These are phyloP conservation scores for Orthosia cruda DNA, from an alignment of 2,888 invertebrate genomes.

Conservation along the genomic window DNA sequence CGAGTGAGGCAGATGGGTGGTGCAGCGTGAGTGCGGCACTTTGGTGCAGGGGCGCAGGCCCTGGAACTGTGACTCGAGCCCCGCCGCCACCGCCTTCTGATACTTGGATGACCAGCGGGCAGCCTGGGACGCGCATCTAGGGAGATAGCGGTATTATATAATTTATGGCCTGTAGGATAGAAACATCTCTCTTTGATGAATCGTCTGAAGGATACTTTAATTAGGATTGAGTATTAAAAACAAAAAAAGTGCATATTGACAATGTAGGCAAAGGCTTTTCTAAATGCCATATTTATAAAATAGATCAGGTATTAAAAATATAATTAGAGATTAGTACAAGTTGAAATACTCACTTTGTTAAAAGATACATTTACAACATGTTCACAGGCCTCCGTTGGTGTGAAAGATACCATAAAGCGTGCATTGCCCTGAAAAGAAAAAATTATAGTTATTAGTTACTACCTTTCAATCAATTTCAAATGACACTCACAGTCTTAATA, in stretches of 20 bases:
- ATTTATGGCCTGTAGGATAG: not conserved
- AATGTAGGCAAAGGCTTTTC: too few species aligned
- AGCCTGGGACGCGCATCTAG: conserved; percentile 95
- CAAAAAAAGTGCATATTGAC: too few species aligned
- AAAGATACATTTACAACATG: conserved; percentile 99
- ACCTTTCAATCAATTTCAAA: not conserved
- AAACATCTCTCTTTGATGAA: too few species aligned
- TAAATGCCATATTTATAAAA: too few species aligned
- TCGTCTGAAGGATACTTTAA: too few species aligned
- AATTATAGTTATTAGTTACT: too few species aligned
- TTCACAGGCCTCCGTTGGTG: conserved; percentile 98
- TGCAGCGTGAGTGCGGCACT: conserved; percentile 94
- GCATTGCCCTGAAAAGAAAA: conserved; percentile 88
- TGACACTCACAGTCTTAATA: not conserved
- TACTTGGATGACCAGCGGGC: conserved; percentile 97
- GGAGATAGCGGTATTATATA: not conserved
- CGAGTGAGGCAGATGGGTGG: conserved; percentile 97
- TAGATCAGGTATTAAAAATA: too few species aligned
- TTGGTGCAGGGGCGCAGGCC: conserved; percentile 94
- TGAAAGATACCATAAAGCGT: conserved; percentile 98
- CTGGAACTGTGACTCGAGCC: conserved; percentile 94
- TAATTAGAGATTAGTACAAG: not conserved
- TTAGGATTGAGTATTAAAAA: too few species aligned
- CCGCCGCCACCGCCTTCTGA: conserved; percentile 92
- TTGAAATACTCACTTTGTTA: conserved; percentile 94